These are phyloP conservation scores for Deroplatys truncata DNA, from an alignment of 2,888 invertebrate species.

Conservation along the genomic window DNA sequence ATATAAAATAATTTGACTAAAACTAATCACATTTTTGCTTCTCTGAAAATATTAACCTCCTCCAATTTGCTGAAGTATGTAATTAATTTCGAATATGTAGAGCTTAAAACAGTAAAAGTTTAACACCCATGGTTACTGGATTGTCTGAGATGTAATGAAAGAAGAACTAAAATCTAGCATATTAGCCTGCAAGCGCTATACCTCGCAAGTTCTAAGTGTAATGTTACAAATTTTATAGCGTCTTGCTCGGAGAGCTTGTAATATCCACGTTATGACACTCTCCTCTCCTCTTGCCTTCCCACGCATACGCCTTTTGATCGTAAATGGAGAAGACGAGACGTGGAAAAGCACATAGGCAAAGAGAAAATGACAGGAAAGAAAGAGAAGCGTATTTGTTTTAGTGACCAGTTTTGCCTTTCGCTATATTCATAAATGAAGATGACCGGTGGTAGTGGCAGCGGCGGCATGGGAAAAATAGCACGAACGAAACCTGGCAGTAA, in stretches of 20 bases:
- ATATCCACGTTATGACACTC: too few relatives aligned
- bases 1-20: too few relatives aligned
- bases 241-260: too few relatives aligned
- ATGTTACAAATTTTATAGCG: too few relatives aligned
- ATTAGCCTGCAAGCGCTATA: not conserved
- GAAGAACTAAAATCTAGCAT: too few relatives aligned
- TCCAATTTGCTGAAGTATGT: too few relatives aligned
- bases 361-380: not conserved
- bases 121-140: too few relatives aligned
- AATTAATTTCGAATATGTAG: too few relatives aligned
- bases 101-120: too few relatives aligned
- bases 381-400: not conserved
- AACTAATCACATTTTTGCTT: too few relatives aligned
- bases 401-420: not conserved
- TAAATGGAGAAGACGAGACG: not conserved
- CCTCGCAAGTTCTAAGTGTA: not conserved
- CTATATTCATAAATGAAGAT: not conserved
- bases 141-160: too few relatives aligned
- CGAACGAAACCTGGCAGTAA: slow-evolving; percentile 1
- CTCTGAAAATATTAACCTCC: too few relatives aligned
- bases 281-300: not conserved
- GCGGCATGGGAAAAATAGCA: not conserved
- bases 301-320: not conserved
- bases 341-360: not conserved
- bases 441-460: not conserved